Conservation (phyloP, 2,797 vertebrate genomes). For the Galago senegalensis region DNA sequence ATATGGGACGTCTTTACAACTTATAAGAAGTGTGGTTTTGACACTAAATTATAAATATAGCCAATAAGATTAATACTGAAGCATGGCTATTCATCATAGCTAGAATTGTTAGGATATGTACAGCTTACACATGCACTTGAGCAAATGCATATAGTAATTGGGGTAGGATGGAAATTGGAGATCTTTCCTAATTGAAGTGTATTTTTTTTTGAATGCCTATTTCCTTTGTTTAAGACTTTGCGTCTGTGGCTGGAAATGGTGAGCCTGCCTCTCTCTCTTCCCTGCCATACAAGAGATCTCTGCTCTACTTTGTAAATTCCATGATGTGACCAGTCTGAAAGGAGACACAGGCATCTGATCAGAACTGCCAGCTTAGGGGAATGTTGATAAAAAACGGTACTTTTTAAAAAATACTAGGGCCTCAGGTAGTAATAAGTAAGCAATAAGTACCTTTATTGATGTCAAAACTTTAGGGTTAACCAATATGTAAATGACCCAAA, state of each 20-base stretch:
- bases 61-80: conserved; percentile 35
- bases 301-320: conserved; percentile 26
- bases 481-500: background rate
- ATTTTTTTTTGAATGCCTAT: background rate
- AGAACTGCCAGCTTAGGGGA: conserved; percentile 28
- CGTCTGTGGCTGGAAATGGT: conserved; percentile 2
- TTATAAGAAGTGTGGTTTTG: conserved; percentile 53
- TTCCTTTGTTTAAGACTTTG: conserved; percentile 24
- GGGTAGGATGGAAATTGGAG: background rate
- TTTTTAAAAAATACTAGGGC: background rate
- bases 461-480: background rate
- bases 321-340: background rate
- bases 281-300: background rate
- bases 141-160: background rate
- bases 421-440: conserved; percentile 23
- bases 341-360: background rate
- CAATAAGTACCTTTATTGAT: background rate
- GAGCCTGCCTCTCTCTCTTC: background rate
- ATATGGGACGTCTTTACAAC: conserved; percentile 18
- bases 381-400: conserved; percentile 29
- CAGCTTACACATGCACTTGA: background rate
- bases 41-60: conserved; percentile 36
- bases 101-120: conserved; percentile 47
- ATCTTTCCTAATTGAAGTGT: conserved; percentile 23
- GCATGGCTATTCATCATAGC: conserved; percentile 11